These are phyloP conservation scores for Habroteleia sp. DNA, from an alignment of 2,888 invertebrate genomes.

Conservation along the genomic window DNA sequence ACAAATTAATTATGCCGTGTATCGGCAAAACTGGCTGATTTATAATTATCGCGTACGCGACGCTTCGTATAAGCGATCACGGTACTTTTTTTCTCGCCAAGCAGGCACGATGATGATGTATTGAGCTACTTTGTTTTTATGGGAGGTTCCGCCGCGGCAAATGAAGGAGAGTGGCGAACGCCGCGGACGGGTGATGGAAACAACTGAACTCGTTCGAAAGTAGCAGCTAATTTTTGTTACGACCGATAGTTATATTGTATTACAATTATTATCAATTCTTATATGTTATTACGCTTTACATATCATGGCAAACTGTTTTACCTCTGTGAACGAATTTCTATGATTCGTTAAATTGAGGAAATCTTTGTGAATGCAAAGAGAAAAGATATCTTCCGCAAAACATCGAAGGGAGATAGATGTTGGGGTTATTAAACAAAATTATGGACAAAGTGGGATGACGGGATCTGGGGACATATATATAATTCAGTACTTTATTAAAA, in stretches of 20 bases:
- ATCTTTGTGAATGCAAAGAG: not conserved
- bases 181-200: slow-evolving; percentile 27
- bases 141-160: slow-evolving; percentile 22
- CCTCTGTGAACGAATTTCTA: no score
- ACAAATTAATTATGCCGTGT: slow-evolving; percentile 59
- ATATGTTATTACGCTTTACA: slow-evolving; percentile 8
- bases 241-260: slow-evolving; percentile 12
- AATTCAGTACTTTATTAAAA: no score
- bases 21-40: slow-evolving; percentile 42
- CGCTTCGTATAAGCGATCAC: slow-evolving; percentile 18
- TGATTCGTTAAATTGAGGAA: not conserved
- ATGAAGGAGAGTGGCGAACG: slow-evolving; percentile 26
- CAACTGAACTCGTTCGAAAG: slow-evolving; percentile 24
- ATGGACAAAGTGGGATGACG: no score
- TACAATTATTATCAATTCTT: slow-evolving; percentile 30
- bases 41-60: slow-evolving; percentile 45
- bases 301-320: not conserved
- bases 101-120: slow-evolving; percentile 41
- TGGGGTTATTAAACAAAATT: no score
- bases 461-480: no score
- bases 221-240: slow-evolving; percentile 29
- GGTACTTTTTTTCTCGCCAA: slow-evolving; percentile 10
- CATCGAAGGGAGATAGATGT: no score
- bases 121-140: slow-evolving; percentile 45
- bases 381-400: no score